phyloP scores from a whole-genome alignment of 1,140 invertebrate species.

The Eupeodes corollae region DNA sequence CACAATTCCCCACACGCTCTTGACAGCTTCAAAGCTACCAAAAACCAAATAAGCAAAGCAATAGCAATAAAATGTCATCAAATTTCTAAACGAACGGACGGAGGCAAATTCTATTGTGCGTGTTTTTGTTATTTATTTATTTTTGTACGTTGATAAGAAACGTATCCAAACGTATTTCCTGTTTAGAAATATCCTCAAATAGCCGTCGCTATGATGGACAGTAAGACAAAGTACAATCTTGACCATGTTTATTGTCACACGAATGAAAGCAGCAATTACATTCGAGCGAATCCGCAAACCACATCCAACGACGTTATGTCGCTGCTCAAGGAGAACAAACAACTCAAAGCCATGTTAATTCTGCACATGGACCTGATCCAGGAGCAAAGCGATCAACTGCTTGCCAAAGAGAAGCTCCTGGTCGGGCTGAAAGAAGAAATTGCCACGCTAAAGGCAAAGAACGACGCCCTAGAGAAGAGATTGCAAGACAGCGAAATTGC shows the following conservation, averaged over 20 bases:
- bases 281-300: not conserved
- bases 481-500: slow-evolving; percentile 10
- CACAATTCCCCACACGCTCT: no score
- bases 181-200: no score
- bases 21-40: no score
- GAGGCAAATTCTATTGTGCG: no score
- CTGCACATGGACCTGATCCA: slow-evolving; percentile 62
- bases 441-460: slow-evolving; percentile 7
- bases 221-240: slow-evolving; percentile 4
- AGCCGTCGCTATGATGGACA: no score
- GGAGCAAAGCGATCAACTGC: slow-evolving; percentile 57
- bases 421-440: slow-evolving; percentile 1
- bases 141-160: no score
- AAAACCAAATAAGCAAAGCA: no score
- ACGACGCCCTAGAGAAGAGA: slow-evolving; percentile 18
- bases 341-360: slow-evolving; percentile 52
- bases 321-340: slow-evolving; percentile 15
- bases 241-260: slow-evolving; percentile 16
- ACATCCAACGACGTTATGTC: slow-evolving; percentile 5
- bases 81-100: no score
- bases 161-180: no score
- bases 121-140: no score
- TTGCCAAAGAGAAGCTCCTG: slow-evolving; percentile 54
- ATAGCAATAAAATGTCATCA: no score
- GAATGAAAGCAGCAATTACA: slow-evolving; percentile 9